Base-by-base conservation (phyloP, 2,888 invertebrate species). In the Eupithecia tripunctaria region DNA sequence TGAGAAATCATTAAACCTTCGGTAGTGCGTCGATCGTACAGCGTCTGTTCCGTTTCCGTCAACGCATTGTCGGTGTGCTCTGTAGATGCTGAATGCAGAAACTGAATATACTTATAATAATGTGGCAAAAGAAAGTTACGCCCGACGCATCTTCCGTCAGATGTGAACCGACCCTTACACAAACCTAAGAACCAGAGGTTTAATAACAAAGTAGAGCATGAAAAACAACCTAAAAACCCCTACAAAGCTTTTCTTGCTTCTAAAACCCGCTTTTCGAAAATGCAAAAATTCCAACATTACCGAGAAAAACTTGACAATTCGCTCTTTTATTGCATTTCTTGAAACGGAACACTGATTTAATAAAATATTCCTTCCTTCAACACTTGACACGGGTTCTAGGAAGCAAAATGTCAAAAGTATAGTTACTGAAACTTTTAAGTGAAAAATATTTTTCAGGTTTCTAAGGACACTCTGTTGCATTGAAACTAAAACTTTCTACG, bases 351-450 rank as follows among this genome's bases (percentile, higher is more conserved):
- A 63, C 67, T 67, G 71, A 63, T 71, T 71, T 67, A 63, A 71
- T 71, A 71, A 71, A 62, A 71, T n/a, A 27, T 62, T 32, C n/a
- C 21, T 71, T 71, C 36, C 64, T 56, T 70, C 71, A 71, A 62
- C 38, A 67, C 27, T 71, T 71, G 71, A 67, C 71, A 63, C 38
- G 67, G 56, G 64, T 70, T 36, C 38, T 25, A 15, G 29, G 51
- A 36, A n/a, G 25, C 2, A 51, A 36, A 14, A 36, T 32, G n/a
- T 32, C n/a, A 6, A 21, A 59, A 21, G 32, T 67, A 36, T 29
- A 62, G 51, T 36, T 32, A 18, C 21, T 10, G 18, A 62, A 63
- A 7, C 25, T 25, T 14, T 5, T 12, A 51, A 12, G 51, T 21
- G 10, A 51, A 51, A 51, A 51, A 21, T 21, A 25, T 51, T 51